Base-by-base conservation (phyloP, 2,888 invertebrate genomes). In the Pachliopta kotzebuea region DNA sequence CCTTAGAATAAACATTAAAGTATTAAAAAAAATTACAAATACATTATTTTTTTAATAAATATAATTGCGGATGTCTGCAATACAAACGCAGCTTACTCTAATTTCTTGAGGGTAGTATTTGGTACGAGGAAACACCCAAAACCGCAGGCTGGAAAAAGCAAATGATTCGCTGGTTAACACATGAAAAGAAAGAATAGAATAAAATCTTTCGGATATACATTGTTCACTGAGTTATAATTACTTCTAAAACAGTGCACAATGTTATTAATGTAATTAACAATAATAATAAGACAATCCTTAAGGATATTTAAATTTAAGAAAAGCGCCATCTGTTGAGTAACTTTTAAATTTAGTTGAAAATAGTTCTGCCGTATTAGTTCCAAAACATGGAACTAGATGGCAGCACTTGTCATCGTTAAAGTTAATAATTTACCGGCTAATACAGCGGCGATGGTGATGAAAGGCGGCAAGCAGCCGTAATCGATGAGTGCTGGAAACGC, bases 401-500 rank as follows among this genome's bases (percentile, higher is more conserved):
- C 49, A 20, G 49, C 20, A 49, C 18, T 0, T 0, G 4, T 9
- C 7, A 49, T 4, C 7, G 20, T 2, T n/a, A 49, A 49, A n/a
- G 3, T 49, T 20, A 4, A 4, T n/a, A 6, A 49, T 67, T 86
- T 88, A 95, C 95, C 88, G 70, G 93, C 74, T 71, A 95, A 88
- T 24, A 94, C 93, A 8, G 87, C 76, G 9, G 94, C 94, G 63
- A 96, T 93, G 78, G 94, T 93, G 60, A 95, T 79, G 77, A 96
- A 96, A 4, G 96, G 96, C 23, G 95, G 95, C 31, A 94, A 83
- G 74, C 96, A 96, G 49, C 96, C 96, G 29, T 93, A 86, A 70
- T 92, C 84, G 54, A 96, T 88, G 57, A 96, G 90, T 26, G 94
- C 86, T 0, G 96, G 96, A 75, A 96, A 96, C 4, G 94, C 76